Evolutionary conservation across 1,140 invertebrate genomes (phyloP), one percentile per base, ranked within the genome.

Genomic region (Chironomus striatipennis): DNA sequence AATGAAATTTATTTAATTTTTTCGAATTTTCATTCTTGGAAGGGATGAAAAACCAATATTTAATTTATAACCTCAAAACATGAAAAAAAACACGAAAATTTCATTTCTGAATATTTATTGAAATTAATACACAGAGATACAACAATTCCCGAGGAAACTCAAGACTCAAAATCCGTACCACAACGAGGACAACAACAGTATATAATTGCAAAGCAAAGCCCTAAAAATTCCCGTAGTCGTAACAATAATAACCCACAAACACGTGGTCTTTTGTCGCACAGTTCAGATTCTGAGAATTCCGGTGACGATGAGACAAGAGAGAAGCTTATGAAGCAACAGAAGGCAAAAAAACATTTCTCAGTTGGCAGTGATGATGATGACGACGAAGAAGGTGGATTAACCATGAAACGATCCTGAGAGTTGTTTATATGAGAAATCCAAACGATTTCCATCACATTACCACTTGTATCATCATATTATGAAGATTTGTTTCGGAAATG

Each of bases 331-430:
- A 57, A 57, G 47, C 47, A 57, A 15, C 47, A 70, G 10, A 18
- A 70, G 7, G 2, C 65, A 70, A 70, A 70, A 20, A 20, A 20
- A 10, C 17, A 20, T 70, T 70, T 20, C 18, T 20, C 17, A 18
- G 20, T 20, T 21, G 65, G 20, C 17, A 57, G 47, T 15, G 65
- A 70, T 17, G 65, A 67, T 67, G 64, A 70, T 18, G 65, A 70
- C 18, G 65, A 70, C 18, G 65, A 70, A 1, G 65, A 70, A 20
- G 17, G 17, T 20, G 65, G 65, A 20, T 21, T 70, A 17, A 18
- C 8, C n/a, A 70, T 70, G 65, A 70, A 70, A 70, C 17, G 17
- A 70, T 18, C 65, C 17, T 70, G 65, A 70, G 65, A 70, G 18
- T 70, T 70, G 18, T 70, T 70, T 20, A 70, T 70, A 5, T 70